phyloP scores from a whole-genome alignment of 30 jellyfish, hydroid and myxozoan genomes.

The Catostylus mosaicus region DNA sequence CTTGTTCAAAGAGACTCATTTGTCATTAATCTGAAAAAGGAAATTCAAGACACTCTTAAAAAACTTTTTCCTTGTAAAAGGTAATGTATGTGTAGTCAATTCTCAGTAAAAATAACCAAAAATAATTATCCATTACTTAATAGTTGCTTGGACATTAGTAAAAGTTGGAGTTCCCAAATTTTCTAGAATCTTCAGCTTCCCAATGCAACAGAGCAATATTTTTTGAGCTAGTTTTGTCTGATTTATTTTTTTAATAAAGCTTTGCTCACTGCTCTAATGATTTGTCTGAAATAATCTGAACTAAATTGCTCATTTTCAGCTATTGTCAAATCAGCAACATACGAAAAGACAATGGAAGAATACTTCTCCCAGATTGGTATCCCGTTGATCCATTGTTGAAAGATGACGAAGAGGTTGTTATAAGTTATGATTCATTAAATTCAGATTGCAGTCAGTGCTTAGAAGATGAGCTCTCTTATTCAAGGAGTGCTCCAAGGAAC shows the following conservation, averaged over 20 bases:
- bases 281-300: no score
- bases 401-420: constrained; percentile 30
- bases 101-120: no score
- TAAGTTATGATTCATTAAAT: background rate
- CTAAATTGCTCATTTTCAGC: no score
- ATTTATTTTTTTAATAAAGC: no score
- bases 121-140: no score
- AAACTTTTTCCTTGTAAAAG: constrained; percentile 10
- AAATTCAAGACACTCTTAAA: constrained; percentile 6
- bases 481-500: background rate
- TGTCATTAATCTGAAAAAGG: constrained; percentile 7
- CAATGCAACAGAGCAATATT: no score
- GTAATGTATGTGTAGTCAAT: no score
- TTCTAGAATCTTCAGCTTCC: no score
- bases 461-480: background rate
- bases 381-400: constrained; percentile 40
- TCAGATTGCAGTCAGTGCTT: background rate
- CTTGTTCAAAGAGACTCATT: constrained; percentile 12
- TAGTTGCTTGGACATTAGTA: no score
- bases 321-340: background rate
- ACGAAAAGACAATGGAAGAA: constrained; percentile 31
- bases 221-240: no score
- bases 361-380: constrained; percentile 29
- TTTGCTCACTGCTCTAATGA: no score
- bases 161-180: no score